Evolutionary conservation across 2,797 vertebrate genomes (phyloP).

Genomic region (Pangasius sanitwongsei): DNA sequence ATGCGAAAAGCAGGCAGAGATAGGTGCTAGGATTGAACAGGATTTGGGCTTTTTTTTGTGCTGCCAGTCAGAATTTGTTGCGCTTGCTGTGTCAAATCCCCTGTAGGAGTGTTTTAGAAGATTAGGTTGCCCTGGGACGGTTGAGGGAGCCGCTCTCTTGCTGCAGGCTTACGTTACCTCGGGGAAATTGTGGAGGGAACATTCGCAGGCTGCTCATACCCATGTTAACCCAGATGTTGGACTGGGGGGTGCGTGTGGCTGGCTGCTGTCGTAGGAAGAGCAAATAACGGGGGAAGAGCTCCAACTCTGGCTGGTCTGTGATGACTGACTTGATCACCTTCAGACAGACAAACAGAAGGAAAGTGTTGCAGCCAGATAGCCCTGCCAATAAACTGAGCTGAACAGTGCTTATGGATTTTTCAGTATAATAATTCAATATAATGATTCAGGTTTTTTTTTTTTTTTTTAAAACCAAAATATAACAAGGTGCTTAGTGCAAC

Average conservation of each 20-base stretch:
- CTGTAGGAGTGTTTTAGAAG: conserved; percentile 38
- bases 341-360: conserved; percentile 11
- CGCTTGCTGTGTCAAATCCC: conserved; percentile 30
- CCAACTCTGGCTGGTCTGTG: conserved; percentile 83
- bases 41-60: conserved; percentile 23
- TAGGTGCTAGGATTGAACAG: conserved; percentile 37
- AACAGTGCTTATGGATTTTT: neutral
- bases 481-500: neutral
- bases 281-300: conserved; percentile 93
- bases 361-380: neutral
- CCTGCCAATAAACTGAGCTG: neutral
- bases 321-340: conserved; percentile 92
- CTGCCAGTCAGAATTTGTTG: conserved; percentile 27
- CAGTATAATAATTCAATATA: neutral
- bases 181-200: conserved; percentile 91
- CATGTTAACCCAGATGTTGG: conserved; percentile 99
- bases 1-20: conserved; percentile 32
- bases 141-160: conserved; percentile 79
- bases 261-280: conserved; percentile 96
- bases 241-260: conserved; percentile 90
- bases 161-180: conserved; percentile 99
- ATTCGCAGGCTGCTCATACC: conserved; percentile 99
- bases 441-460: neutral
- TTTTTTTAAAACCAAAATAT: neutral
- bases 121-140: conserved; percentile 49